Conservation (phyloP, 2,113 vertebrate species). For the Ahaetulla prasina region DNA sequence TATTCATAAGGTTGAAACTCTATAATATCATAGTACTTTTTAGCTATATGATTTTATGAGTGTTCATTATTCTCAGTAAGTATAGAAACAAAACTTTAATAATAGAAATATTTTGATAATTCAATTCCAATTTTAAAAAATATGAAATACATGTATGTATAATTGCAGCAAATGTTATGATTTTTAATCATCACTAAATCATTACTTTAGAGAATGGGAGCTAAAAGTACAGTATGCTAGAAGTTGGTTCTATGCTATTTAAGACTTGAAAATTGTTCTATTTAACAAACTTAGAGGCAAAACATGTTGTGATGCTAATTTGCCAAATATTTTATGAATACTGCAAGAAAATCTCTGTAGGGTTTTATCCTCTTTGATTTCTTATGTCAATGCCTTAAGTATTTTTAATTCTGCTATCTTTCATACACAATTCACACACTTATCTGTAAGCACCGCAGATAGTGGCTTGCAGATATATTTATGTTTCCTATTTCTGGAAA, state of each 20-base stretch:
- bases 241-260: background rate
- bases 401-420: background rate
- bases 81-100: background rate
- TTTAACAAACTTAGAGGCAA: constrained; percentile 14
- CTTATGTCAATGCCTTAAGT: background rate
- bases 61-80: background rate
- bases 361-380: background rate
- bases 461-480: background rate
- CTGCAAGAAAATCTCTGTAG: background rate
- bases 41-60: background rate
- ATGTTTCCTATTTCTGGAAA: background rate
- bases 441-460: background rate
- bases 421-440: background rate
- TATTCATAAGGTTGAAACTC: background rate
- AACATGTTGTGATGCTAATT: background rate
- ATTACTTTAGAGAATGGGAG: background rate
- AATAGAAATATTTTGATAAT: background rate
- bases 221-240: background rate
- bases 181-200: background rate
- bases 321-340: background rate
- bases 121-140: background rate
- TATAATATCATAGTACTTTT: background rate
- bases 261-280: background rate
- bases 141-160: background rate
- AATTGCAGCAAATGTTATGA: background rate